Base-by-base conservation (phyloP, 2,113 vertebrate genomes). In the Scophthalmus maximus region DNA sequence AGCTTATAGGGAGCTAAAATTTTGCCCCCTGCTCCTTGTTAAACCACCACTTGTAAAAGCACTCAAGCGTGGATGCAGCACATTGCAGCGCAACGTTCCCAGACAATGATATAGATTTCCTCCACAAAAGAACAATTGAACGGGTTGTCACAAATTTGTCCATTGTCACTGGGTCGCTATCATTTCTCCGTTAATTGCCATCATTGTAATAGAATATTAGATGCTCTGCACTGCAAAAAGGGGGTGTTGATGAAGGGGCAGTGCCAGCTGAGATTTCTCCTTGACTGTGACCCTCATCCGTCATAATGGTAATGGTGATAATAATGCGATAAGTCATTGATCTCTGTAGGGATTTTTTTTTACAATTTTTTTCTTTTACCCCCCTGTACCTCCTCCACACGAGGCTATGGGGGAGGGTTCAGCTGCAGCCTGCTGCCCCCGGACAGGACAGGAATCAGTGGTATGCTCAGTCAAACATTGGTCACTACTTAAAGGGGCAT, bases 101-200 rank as follows among this genome's bases (percentile, higher is more conserved):
- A 82, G 90, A 89, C 90, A 90, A 79, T 88, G 83, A 89, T 89
- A 91, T 87, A 88, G 88, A 91, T 86, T 88, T 89, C 75, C 85
- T 88, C 84, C 66, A 82, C 87, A 88, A 72, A 89, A 90, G 89
- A 89, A 91, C 89, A 88, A 89, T 91, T 81, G 87, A 84, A 90
- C 86, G 84, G 86, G 87, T 89, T 90, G 90, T 92, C 87, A 88
- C 88, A 90, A 90, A 89, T 91, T 86, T 90, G 89, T 86, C 88
- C 88, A 87, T 92, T 91, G 89, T 92, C 85, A 83, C 79, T 79
- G 86, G 66, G 76, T 83, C 58, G 78, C 89, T 90, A 88, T 92
- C 83, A 85, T 88, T 84, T 72, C 85, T 81, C 79, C 82, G 86
- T 71, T 91, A 91, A 92, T 89, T 91, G 86, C 83, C 79, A 67